A percentile compares a stretch with the other conserved stretches of the same genome.
These are phyloP conservation scores for Chrysomallon squamiferum DNA, from an alignment of 1,140 invertebrate species.

Conservation along the genomic window DNA sequence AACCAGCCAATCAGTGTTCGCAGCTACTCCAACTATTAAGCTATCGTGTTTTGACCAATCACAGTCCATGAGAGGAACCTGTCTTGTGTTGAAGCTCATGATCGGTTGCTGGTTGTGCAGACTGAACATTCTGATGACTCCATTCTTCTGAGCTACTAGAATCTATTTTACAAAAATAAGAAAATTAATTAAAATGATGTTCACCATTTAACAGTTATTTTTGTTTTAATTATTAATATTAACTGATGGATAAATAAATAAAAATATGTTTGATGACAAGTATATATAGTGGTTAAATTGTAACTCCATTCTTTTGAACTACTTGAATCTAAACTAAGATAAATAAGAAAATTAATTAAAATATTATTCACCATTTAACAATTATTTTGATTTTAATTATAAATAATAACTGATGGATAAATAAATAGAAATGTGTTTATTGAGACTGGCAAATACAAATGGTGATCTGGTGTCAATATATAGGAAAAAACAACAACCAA, in stretches of 20 bases:
- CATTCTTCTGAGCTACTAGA: conserved; percentile 78
- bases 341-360: neutral
- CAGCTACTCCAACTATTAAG: conserved; percentile 67
- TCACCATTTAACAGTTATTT: neutral
- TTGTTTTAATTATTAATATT: neutral
- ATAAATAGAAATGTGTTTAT: no score
- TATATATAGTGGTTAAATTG: neutral
- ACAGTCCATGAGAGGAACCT: conserved; percentile 71
- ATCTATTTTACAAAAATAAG: conserved; percentile 58
- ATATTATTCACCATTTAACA: neutral
- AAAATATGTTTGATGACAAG: neutral
- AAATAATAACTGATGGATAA: no score
- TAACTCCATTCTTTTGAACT: neutral
- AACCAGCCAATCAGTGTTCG: conserved; percentile 55
- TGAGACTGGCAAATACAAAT: no score
- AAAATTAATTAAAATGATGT: neutral
- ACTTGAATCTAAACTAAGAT: neutral
- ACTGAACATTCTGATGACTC: conserved; percentile 77
- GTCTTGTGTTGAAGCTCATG: conserved; percentile 73
- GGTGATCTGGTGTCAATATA: no score
- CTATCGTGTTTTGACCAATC: conserved; percentile 74
- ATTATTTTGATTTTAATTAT: neutral
- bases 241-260: neutral
- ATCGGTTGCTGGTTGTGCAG: conserved; percentile 73
- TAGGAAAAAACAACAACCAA: no score